A percentile compares a stretch with the other conserved stretches of the same genome.
phyloP scores from a whole-genome alignment of 2,113 vertebrate species.

The Poeciliopsis prolifica region DNA sequence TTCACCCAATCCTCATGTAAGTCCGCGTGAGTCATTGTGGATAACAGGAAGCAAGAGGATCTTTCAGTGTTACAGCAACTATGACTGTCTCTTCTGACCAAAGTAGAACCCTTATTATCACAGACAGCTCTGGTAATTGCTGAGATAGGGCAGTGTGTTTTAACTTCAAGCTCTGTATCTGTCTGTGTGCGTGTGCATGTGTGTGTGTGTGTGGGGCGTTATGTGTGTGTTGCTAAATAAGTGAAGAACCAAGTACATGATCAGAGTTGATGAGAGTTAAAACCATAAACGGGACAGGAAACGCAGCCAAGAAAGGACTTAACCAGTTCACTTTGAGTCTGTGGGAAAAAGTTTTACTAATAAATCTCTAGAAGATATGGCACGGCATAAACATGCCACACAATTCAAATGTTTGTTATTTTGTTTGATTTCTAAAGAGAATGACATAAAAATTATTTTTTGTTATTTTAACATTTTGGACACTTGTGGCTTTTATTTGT shows the following conservation, averaged over 20 bases:
- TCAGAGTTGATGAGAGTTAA: slow-evolving; percentile 49
- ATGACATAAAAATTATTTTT: too few species aligned
- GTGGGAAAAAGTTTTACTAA: neutral
- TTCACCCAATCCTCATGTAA: slow-evolving; percentile 10
- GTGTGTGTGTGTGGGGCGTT: neutral
- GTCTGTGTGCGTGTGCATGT: neutral
- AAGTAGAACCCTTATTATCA: slow-evolving; percentile 44
- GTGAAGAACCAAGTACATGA: slow-evolving; percentile 18
- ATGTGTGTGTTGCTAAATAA: neutral
- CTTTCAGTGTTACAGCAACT: slow-evolving; percentile 27
- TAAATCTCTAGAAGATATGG: too few species aligned
- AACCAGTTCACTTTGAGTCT: slow-evolving; percentile 17
- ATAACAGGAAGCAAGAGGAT: slow-evolving; percentile 51
- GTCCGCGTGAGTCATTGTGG: slow-evolving; percentile 51
- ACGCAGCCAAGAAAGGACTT: slow-evolving; percentile 29
- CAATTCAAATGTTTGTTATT: too few species aligned
- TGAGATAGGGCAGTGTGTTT: slow-evolving; percentile 44
- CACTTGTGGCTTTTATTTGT: too few species aligned
- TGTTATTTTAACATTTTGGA: too few species aligned
- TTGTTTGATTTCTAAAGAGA: too few species aligned
- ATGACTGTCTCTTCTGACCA: slow-evolving; percentile 28
- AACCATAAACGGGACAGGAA: slow-evolving; percentile 59
- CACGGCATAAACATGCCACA: too few species aligned
- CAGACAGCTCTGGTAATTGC: slow-evolving; percentile 57
- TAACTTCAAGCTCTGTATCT: neutral